Base-by-base conservation (phyloP, 1,140 invertebrate species). In the Leptopilina boulardi region DNA sequence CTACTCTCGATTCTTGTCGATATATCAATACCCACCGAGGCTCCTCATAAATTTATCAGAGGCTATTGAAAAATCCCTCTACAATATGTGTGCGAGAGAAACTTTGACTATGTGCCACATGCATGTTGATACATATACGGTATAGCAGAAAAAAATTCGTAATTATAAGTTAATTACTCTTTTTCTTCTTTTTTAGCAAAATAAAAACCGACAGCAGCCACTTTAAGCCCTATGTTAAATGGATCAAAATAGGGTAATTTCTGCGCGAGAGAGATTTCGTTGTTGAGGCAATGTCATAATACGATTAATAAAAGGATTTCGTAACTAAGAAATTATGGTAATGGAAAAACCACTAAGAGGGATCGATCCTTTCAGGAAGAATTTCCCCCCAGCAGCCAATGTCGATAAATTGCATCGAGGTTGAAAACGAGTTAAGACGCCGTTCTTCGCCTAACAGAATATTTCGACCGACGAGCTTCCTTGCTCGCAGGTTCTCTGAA, bases 401-500 rank as follows among this genome's bases (percentile, higher is more conserved):
- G 59, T 66, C 59, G 59, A 66, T 66, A 66, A 66, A 66, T 66
- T 66, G 23, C 21, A 66, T 66, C 23, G 59, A 66, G 59, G 23
- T 66, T 66, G 59, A 30, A 66, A 66, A 66, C 59, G 59, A 66
- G 59, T 66, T 66, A 66, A 66, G 59, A 66, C 59, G 23, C 59
- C 59, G 59, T 66, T 66, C 59, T 66, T 66, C 59, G 59, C 26
- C 59, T 30, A 66, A 66, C 59, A 66, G 59, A 66, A 66, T 66
- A 66, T 66, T 66, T 66, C 59, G 59, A 15, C 59, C 23, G 59
- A 26, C 59, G 21, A 66, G 59, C 21, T 66, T 66, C 23, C 59
- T 66, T 30, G 56, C 56, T 66, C 56, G 56, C 56, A 66, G 59
- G 59, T 30, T 26, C 59, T 66, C 59, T 30, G 59, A 66, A 51